These are phyloP conservation scores for Zaprionus davidi DNA, from an alignment of 1,140 invertebrate genomes.

Conservation along the genomic window DNA sequence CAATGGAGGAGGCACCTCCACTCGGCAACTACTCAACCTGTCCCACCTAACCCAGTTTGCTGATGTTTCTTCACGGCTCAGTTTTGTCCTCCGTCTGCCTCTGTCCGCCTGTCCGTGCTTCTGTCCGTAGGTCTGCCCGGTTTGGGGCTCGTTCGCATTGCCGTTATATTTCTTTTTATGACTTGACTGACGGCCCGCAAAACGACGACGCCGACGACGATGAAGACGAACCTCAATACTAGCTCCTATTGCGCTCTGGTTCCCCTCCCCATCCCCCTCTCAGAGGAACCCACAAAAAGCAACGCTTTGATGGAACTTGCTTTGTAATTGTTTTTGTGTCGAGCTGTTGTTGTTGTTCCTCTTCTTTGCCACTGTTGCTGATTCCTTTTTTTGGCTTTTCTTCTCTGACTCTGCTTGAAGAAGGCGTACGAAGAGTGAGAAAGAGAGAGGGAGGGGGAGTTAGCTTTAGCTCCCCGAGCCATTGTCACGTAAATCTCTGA, in stretches of 20 bases:
- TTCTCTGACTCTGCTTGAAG: background rate
- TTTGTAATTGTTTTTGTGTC: constrained; percentile 79
- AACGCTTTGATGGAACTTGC: constrained; percentile 62
- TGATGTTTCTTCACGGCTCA: constrained; percentile 60
- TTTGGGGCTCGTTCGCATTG: constrained; percentile 36
- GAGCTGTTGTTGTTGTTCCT: constrained; percentile 27
- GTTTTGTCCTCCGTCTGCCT: constrained; percentile 43
- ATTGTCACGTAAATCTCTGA: constrained; percentile 81
- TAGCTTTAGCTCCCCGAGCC: constrained; percentile 37
- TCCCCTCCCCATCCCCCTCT: background rate
- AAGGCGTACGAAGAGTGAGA: background rate
- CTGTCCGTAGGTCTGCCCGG: constrained; percentile 26
- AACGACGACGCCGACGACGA: constrained; percentile 51
- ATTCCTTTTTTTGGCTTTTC: constrained; percentile 44
- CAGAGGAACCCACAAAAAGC: constrained; percentile 35
- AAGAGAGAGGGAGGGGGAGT: background rate
- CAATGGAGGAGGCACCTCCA: constrained; percentile 45
- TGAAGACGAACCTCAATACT: constrained; percentile 28
- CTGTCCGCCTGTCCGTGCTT: constrained; percentile 18
- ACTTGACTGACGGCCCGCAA: constrained; percentile 71
- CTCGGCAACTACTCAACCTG: constrained; percentile 38
- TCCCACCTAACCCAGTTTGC: constrained; percentile 64
- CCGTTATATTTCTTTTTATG: constrained; percentile 76
- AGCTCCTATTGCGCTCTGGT: background rate
- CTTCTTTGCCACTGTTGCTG: constrained; percentile 26